phyloP scores from a whole-genome alignment of 2,113 vertebrate species.

The Aldabrachelys gigantea region DNA sequence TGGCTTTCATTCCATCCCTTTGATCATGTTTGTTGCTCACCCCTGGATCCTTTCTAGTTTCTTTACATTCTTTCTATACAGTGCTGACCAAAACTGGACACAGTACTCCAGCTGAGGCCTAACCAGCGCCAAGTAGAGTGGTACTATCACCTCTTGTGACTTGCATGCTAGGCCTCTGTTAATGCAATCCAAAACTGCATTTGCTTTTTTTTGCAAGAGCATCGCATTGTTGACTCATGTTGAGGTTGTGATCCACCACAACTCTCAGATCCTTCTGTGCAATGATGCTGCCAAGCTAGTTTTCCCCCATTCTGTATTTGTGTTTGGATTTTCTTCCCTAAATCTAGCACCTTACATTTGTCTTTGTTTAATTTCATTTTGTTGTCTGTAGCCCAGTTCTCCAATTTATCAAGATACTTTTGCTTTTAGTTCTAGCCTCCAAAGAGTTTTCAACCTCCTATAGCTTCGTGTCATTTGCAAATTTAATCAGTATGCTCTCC shows the following conservation, averaged over 20 bases:
- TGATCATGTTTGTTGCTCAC: neutral
- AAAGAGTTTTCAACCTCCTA: neutral
- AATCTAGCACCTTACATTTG: neutral
- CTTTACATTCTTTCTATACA: neutral
- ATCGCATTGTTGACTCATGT: neutral
- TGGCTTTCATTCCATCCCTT: neutral
- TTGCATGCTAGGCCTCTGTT: neutral
- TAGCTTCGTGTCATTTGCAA: neutral
- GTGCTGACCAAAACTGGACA: neutral
- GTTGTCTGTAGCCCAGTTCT: neutral
- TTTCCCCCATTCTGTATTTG: neutral
- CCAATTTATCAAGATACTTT: neutral
- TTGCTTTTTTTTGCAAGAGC: neutral
- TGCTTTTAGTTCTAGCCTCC: neutral
- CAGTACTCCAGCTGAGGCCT: too few species aligned
- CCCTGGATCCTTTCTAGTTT: neutral
- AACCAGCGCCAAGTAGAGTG: neutral
- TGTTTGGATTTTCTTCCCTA: neutral
- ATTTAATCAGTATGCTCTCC: neutral
- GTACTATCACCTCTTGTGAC: neutral
- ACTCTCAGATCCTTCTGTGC: neutral
- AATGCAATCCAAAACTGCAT: neutral
- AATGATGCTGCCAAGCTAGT: neutral
- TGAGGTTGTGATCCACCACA: neutral
- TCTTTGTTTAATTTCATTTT: neutral